Percentiles rank a stretch among this genome's conserved stretches.
These are phyloP conservation scores for Paraescarpia echinospica DNA, from an alignment of 1,140 invertebrate genomes.

Conservation along the genomic window DNA sequence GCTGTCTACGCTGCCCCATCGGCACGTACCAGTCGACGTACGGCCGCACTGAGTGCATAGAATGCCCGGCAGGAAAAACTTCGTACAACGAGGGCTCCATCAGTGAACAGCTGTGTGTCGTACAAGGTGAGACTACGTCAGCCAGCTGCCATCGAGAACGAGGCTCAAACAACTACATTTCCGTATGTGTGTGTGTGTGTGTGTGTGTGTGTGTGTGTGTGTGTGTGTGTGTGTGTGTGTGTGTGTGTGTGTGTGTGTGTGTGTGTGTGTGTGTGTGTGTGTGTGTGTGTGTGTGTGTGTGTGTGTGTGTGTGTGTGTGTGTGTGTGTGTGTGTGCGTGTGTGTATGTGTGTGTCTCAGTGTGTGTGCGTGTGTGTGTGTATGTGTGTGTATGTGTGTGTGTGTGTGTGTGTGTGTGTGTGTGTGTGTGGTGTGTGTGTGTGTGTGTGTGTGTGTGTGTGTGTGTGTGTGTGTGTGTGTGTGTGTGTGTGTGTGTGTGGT, in stretches of 20 bases:
- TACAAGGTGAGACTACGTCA: not conserved
- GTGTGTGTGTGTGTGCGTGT: no score
- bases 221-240: not conserved
- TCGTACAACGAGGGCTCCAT: not conserved
- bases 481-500: no score
- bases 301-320: no score
- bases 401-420: not conserved
- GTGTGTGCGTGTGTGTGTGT: not conserved
- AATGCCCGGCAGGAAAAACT: conserved; percentile 62
- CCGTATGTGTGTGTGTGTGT: not conserved
- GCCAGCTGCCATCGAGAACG: not conserved
- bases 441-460: no score
- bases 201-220: not conserved
- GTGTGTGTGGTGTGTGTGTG: no score
- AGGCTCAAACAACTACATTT: not conserved
- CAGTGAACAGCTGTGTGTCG: not conserved
- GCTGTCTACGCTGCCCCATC: not conserved
- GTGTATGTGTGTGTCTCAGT: no score
- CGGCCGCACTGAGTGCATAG: not conserved
- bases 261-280: not conserved
- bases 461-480: no score
- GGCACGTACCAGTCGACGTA: not conserved
- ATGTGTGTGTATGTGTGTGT: not conserved
- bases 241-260: not conserved
- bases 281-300: no score